Evolutionary conservation across 2,797 vertebrate species (phyloP).

Genomic region (Anas acuta): DNA sequence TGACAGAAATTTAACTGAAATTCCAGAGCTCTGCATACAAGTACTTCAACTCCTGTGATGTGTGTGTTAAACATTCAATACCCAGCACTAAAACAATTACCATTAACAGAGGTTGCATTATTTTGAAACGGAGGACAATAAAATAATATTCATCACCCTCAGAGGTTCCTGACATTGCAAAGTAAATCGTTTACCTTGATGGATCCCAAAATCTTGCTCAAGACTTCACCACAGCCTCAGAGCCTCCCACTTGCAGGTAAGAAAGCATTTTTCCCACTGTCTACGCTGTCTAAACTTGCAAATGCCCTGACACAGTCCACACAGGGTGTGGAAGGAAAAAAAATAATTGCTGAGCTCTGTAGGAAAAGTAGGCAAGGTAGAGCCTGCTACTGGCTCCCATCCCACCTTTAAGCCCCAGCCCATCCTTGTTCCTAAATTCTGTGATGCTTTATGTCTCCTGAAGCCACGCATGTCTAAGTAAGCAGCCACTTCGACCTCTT

Average conservation of each 20-base stretch:
- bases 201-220: not conserved
- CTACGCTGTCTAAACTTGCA: not conserved
- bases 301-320: not conserved
- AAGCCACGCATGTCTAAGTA: not conserved
- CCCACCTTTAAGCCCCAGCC: not conserved
- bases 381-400: not conserved
- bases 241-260: not conserved
- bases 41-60: not conserved
- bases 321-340: accelerated
- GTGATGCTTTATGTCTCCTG: not conserved
- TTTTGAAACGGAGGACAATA: not conserved
- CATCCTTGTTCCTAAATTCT: not conserved
- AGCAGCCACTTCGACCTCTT: not conserved
- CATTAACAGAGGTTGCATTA: not conserved
- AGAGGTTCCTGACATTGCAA: not conserved
- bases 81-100: not conserved
- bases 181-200: not conserved
- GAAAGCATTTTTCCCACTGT: not conserved
- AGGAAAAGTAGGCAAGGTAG: not conserved
- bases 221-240: not conserved
- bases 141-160: not conserved
- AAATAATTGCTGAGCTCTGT: accelerated
- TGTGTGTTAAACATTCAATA: not conserved
- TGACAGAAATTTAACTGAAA: not conserved
- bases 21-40: not conserved